Base-by-base conservation (phyloP, 2,797 vertebrate species). In the Psittacula derbiana region DNA sequence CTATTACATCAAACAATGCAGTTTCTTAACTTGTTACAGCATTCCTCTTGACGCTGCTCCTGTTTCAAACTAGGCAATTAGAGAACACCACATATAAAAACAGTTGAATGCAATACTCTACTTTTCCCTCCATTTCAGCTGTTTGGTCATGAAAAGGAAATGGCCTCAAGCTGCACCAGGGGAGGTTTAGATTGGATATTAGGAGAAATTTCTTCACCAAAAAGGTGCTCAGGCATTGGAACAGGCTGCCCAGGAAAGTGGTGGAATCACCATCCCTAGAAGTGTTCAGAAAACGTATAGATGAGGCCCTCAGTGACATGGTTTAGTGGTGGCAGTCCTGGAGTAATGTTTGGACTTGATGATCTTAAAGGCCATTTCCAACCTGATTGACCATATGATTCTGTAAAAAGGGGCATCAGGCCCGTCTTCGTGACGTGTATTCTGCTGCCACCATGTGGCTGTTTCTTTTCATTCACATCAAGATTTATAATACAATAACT, bases 381-480 rank as follows among this genome's bases (percentile, higher is more conserved):
- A 25, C 15, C 33, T 36, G 33, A 15, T 36, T 58, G 55, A 36
- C 7, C n/a, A 16, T 36, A 16, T 5, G 33, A 16, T 24, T 24
- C n/a, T 16, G 13, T 11, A 23, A 58, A 6, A 85, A 49, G 11
- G 65, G 65, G 23, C 10, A 50, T 16, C 8, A 70, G 36, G 10
- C 27, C 30, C 36, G 44, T 44, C 55, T 6, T 88, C 43, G 83
- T 88, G 84, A 52, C 4, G 1, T 94, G 96, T 96, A 92, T 92
- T 95, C 94, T 97, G 93, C 95, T 92, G 94, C 96, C 95, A 97
- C 95, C 96, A 80, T 90, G 97, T 96, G 97, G 96, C 40, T 86
- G 41, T 74, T 92, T 70, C 58, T 91, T 95, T 80, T 55, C 53
- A 67, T 38, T 92, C 43, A 53, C 65, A 38, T 75, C 4, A 79